phyloP scores from a whole-genome alignment of 2,888 invertebrate species.

The Napeogenes inachia region DNA sequence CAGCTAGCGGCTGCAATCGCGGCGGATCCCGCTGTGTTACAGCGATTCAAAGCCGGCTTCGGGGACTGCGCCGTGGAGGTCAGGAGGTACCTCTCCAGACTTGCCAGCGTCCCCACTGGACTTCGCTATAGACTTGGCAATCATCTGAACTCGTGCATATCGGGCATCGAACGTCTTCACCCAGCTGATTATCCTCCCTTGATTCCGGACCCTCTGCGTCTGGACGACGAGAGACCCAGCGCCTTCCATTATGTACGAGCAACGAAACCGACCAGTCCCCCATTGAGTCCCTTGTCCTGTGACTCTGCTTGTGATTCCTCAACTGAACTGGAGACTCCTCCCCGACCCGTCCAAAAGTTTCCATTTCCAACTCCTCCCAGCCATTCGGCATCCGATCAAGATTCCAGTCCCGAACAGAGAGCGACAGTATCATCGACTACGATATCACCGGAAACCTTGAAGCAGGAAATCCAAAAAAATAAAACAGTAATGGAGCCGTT shows the following conservation, averaged over 20 bases:
- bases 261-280: constrained; percentile 79
- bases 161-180: constrained; percentile 67
- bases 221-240: constrained; percentile 67
- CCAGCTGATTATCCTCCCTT: constrained; percentile 71
- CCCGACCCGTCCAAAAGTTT: constrained; percentile 60
- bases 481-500: constrained; percentile 68
- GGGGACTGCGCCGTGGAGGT: constrained; percentile 93
- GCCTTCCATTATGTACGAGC: constrained; percentile 66
- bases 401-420: constrained; percentile 73
- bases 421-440: constrained; percentile 76
- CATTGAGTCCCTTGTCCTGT: constrained; percentile 83
- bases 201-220: constrained; percentile 72
- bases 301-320: constrained; percentile 82
- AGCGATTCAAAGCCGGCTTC: constrained; percentile 91
- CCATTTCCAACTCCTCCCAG: constrained; percentile 79
- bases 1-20: constrained; percentile 89
- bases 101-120: constrained; percentile 79
- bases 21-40: constrained; percentile 89
- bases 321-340: constrained; percentile 73
- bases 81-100: constrained; percentile 81
- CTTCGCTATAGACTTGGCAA: constrained; percentile 80
- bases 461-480: constrained; percentile 53
- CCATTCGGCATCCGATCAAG: constrained; percentile 75
- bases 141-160: constrained; percentile 81
- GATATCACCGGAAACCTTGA: constrained; percentile 64